Percentiles rank a stretch among this genome's conserved stretches.
phyloP scores from a whole-genome alignment of 1,140 invertebrate species.

The Chrysomallon squamiferum region DNA sequence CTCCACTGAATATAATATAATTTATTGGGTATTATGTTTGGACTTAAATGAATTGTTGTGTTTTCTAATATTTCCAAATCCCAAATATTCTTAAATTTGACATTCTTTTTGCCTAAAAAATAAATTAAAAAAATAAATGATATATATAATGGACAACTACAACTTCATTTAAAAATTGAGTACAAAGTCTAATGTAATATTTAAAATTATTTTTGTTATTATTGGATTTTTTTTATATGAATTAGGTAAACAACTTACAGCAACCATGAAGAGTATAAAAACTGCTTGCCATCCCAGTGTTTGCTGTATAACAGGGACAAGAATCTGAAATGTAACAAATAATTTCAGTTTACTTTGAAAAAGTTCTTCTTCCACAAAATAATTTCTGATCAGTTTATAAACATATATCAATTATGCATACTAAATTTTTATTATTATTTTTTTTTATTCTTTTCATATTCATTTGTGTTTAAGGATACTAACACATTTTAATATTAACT shows the following conservation, averaged over 20 bases:
- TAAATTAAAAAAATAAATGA: background rate
- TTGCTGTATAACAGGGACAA: conserved; percentile 64
- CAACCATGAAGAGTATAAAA: conserved; percentile 65
- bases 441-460: background rate
- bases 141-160: background rate
- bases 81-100: background rate
- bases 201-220: background rate
- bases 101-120: background rate
- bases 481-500: background rate
- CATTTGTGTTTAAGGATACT: background rate
- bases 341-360: background rate
- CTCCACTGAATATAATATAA: background rate
- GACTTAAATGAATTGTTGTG: too few relatives aligned
- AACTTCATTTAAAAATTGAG: background rate
- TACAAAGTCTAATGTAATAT: background rate
- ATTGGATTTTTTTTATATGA: background rate
- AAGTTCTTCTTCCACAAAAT: background rate
- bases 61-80: background rate
- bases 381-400: background rate
- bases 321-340: conserved; percentile 32
- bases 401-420: background rate
- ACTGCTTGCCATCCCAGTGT: conserved; percentile 62
- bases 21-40: too few relatives aligned
- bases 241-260: conserved; percentile 46
- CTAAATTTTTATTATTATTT: background rate